phyloP scores from a whole-genome alignment of 2,797 vertebrate species.

The Thripadectes ignobilis region DNA sequence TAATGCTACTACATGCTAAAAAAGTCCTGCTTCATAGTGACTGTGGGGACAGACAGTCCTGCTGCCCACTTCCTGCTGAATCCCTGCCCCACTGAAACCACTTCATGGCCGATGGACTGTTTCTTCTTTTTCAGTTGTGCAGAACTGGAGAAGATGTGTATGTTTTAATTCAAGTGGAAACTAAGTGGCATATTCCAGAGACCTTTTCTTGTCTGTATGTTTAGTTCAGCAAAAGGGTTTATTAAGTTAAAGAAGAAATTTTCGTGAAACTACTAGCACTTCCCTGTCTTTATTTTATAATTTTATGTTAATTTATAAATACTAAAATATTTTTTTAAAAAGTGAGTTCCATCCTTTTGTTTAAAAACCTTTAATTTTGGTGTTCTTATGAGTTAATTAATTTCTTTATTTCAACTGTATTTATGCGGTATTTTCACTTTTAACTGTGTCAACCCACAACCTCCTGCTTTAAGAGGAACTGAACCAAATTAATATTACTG shows the following conservation, averaged over 20 bases:
- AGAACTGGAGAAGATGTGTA: not conserved
- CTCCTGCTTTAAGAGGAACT: not conserved
- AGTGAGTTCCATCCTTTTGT: not conserved
- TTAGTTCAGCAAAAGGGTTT: not conserved
- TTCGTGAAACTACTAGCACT: not conserved
- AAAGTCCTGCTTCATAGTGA: not conserved
- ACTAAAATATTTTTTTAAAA: not conserved
- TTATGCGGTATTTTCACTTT: not conserved
- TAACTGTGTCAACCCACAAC: not conserved
- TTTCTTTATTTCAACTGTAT: not conserved
- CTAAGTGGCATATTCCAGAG: not conserved
- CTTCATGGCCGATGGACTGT: not conserved
- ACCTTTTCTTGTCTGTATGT: not conserved
- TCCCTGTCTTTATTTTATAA: not conserved
- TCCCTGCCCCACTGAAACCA: slow-evolving; percentile 26
- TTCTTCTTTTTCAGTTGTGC: not conserved
- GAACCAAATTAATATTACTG: not conserved
- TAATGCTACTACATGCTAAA: slow-evolving; percentile 8
- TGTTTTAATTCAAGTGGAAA: not conserved
- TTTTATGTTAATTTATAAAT: not conserved
- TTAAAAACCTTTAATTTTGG: not conserved
- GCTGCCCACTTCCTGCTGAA: slow-evolving; percentile 1
- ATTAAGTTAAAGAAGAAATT: not conserved
- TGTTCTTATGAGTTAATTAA: not conserved
- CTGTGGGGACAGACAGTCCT: not conserved